Evolutionary conservation across 2,888 invertebrate genomes (phyloP), one percentile per base, ranked within the genome.

Genomic region (Cheilosia urbana): DNA sequence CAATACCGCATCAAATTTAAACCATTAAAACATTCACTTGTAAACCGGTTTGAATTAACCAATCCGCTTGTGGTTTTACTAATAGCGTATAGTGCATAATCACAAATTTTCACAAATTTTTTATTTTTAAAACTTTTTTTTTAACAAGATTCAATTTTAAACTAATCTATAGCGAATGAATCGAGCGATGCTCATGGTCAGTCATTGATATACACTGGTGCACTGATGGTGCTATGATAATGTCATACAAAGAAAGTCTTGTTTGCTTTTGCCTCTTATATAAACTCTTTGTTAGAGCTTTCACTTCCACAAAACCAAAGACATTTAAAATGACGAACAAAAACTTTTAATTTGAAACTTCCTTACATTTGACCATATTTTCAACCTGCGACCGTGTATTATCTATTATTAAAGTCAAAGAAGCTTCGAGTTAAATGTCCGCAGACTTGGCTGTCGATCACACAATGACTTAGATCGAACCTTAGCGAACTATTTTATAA

Each of bases 291-390:
- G 30, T 47, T 69, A 19, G 21, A n/a, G 27, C 58, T 71, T 71
- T 71, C 71, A 71, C 72, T 72, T 62, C 51, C 27, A 51, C 37
- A 47, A 60, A 40, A 45, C 27, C 13, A 55, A 40, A 55, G 9
- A 21, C 4, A 63, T 11, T 19, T 30, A n/a, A n/a, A 40, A 66
- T 17, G 37, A 66, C 1, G 30, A 42, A 42, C 49, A 7, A 51
- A 51, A 66, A 66, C n/a, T 27, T 30, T 21, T 34, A 9, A 34
- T 17, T 7, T 37, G 40, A 27, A 65, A 51, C 19, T 69, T 30
- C 55, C 83, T 83, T 83, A 83, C 79, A 65, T 66, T 83, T 72
- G 3, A 42, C 19, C 78, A 83, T 78, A 49, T 55, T 55, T 62
- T 24, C 4, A 11, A 53, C n/a, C 37, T 27, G 11, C 21, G 40